phyloP scores from a whole-genome alignment of 2,113 vertebrate species.

The Pipa parva region DNA sequence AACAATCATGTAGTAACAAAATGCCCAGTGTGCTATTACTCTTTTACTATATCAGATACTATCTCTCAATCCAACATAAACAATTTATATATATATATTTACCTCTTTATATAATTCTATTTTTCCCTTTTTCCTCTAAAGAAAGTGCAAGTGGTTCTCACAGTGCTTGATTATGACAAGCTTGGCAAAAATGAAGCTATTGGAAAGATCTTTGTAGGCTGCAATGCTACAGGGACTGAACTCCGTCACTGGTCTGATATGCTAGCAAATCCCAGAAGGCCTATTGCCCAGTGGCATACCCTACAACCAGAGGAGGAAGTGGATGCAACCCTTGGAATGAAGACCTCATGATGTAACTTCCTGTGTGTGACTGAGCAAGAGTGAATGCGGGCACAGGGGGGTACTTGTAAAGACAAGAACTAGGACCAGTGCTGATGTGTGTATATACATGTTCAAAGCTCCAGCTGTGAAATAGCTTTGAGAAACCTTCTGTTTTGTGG shows the following conservation, averaged over 20 bases:
- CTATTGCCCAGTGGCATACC: conserved; percentile 79
- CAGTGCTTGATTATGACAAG: conserved; percentile 69
- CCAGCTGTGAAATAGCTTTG: conserved; percentile 40
- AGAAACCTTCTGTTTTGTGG: conserved; percentile 41
- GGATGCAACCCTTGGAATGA: conserved; percentile 66
- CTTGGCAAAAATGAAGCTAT: conserved; percentile 74
- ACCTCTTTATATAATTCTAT: too few relatives aligned
- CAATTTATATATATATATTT: too few relatives aligned
- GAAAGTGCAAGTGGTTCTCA: conserved; percentile 70
- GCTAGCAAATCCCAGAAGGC: conserved; percentile 78
- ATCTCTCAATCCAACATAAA: too few relatives aligned
- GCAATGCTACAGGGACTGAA: conserved; percentile 70
- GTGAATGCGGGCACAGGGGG: conserved; percentile 36
- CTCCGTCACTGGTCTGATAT: conserved; percentile 82
- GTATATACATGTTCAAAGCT: conserved; percentile 41
- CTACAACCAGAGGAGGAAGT: conserved; percentile 71
- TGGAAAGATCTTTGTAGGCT: conserved; percentile 77
- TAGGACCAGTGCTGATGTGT: conserved; percentile 3
- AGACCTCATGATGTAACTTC: conserved; percentile 61
- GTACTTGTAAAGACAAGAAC: conserved; percentile 16
- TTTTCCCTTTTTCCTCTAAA: conserved; percentile 26
- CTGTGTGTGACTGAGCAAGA: conserved; percentile 28
- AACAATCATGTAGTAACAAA: too few relatives aligned
- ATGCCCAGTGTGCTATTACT: too few relatives aligned
- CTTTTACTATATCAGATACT: too few relatives aligned